phyloP scores from a whole-genome alignment of 2,888 invertebrate species.

The Ophioninae sp. region DNA sequence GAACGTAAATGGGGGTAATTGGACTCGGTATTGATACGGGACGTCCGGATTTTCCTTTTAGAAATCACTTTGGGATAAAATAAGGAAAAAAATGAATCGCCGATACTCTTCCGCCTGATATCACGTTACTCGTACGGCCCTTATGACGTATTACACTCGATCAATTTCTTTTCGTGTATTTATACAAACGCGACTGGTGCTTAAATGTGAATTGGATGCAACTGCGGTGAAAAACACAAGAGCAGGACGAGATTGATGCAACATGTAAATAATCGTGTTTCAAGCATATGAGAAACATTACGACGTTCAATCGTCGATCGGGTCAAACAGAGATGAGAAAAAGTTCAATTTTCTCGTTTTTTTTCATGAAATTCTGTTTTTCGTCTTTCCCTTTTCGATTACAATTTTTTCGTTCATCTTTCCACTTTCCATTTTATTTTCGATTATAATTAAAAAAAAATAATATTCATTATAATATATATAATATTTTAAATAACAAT shows the following conservation, averaged over 20 bases:
- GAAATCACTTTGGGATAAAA: too few species aligned
- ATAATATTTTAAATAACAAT: too few species aligned
- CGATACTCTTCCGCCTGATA: background rate
- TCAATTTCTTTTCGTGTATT: constrained; percentile 17
- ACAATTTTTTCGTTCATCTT: too few species aligned
- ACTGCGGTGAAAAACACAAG: constrained; percentile 44
- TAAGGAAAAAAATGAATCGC: background rate
- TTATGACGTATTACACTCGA: background rate
- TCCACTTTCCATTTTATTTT: too few species aligned
- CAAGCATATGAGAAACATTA: constrained; percentile 26
- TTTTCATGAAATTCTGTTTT: too few species aligned
- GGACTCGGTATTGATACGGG: too few species aligned
- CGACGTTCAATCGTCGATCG: constrained; percentile 46
- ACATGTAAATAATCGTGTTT: background rate
- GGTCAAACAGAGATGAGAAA: constrained; percentile 36
- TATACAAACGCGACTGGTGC: constrained; percentile 23
- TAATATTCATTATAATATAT: too few species aligned
- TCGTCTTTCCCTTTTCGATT: too few species aligned
- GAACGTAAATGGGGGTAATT: too few species aligned
- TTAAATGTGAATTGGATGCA: constrained; percentile 50
- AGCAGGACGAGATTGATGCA: background rate
- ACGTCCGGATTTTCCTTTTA: too few species aligned
- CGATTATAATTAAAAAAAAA: too few species aligned
- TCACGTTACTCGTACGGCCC: background rate
- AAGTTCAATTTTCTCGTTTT: too few species aligned